These are phyloP conservation scores for Epinephelus lanceolatus DNA, from an alignment of 2,113 vertebrate genomes.

Conservation along the genomic window DNA sequence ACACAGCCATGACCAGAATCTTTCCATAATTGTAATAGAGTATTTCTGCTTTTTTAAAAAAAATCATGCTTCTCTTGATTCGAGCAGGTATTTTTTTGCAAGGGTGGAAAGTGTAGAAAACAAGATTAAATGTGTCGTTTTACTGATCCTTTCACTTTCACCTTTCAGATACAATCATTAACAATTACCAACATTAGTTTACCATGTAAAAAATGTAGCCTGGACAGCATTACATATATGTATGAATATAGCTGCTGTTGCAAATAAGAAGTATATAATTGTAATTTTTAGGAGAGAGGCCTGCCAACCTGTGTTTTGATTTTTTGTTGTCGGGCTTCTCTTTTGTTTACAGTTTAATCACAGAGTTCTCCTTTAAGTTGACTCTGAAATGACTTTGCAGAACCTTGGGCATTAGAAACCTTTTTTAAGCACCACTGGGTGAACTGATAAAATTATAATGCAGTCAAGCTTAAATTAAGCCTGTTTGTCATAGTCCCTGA, in stretches of 20 bases:
- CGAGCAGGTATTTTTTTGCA: not conserved
- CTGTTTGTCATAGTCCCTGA: conserved; percentile 11
- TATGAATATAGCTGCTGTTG: not conserved
- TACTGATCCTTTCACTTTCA: no score
- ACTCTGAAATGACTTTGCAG: not conserved
- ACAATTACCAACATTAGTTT: not conserved
- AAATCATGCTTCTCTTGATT: not conserved
- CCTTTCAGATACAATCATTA: not conserved
- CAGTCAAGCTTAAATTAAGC: conserved; percentile 15
- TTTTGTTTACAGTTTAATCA: not conserved
- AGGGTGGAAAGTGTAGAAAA: not conserved
- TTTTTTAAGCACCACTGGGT: not conserved
- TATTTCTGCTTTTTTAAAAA: not conserved
- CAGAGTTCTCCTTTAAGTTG: not conserved
- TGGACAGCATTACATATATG: not conserved
- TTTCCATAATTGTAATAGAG: not conserved
- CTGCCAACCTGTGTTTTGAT: not conserved
- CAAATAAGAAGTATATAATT: not conserved
- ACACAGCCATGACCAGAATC: not conserved
- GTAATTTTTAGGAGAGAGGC: not conserved
- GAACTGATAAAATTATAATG: not conserved
- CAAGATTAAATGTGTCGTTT: not conserved
- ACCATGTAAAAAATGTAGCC: not conserved
- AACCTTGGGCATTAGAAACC: conserved; percentile 5
- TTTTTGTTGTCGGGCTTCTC: not conserved